Evolutionary conservation across 1,140 invertebrate species (phyloP), one percentile per base, ranked within the genome.

Genomic region (Leptopilina boulardi): DNA sequence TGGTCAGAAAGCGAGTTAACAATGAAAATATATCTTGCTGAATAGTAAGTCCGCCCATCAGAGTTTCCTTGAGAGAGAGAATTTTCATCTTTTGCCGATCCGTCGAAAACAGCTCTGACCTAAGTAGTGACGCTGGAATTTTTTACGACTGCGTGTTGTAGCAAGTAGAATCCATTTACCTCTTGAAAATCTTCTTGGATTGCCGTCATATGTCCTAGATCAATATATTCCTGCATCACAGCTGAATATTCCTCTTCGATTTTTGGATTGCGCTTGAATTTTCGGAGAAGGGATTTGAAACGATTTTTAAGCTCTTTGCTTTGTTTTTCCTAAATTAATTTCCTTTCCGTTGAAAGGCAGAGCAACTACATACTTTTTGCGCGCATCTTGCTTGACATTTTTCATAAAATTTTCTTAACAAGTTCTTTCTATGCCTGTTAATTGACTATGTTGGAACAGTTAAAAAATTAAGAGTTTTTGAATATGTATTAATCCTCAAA

Each of bases 11-110:
- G 5, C 77, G 59, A 2, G 84, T 19, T 15, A 90, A 15, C 15
- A 88, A 84, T 5, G 77, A 74, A 44, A 88, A 85, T 21, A 89
- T 70, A 70, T 86, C 80, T 18, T 81, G 23, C 54, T 87, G 87
- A 41, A 87, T 70, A 4, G 71, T 82, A 18, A 86, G 84, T 9
- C 83, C 86, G 10, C 71, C 38, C 19, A 73, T 71, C 15, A 85
- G 75, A 18, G 75, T 51, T 56, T 86, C 83, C 71, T 87, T 87
- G 18, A 88, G 71, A 1, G 84, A 85, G 15, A 3, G 81, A 84
- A 6, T 73, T 71, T 42, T 21, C 41, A 18, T 15, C 10, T 72
- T 75, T 72, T 18, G 34, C 21, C 11, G 73, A 59, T 41, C 51
- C 73, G 21, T 75, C 74, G 23, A 26, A 70, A 11, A 75, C 74